Percentiles rank a stretch among this genome's conserved stretches.
phyloP scores from a whole-genome alignment of 2,113 vertebrate species.

The Alethe diademata region DNA sequence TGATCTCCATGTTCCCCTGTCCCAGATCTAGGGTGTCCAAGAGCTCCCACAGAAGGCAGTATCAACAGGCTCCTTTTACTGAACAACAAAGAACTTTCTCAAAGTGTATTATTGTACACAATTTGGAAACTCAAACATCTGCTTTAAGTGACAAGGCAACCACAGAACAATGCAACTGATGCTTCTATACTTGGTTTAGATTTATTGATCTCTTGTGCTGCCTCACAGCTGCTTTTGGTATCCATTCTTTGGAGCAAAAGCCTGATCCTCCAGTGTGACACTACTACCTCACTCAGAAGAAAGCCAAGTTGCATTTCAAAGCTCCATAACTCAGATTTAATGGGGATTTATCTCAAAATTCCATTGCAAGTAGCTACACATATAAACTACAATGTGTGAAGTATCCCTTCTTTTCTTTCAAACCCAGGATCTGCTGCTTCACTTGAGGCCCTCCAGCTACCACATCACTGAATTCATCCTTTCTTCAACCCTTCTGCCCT shows the following conservation, averaged over 20 bases:
- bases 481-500: not conserved
- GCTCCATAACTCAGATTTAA: not conserved
- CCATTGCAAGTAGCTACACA: not conserved
- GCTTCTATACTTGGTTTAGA: not conserved
- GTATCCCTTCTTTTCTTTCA: not conserved
- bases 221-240: not conserved
- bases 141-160: not conserved
- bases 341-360: not conserved
- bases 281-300: not conserved
- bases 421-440: not conserved
- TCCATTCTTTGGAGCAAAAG: not conserved
- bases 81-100: not conserved
- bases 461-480: not conserved
- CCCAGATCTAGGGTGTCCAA: not conserved
- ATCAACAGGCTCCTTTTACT: not conserved
- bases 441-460: not conserved
- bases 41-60: not conserved
- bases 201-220: not conserved
- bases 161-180: not conserved
- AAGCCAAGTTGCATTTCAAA: not conserved
- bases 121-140: not conserved
- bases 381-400: not conserved
- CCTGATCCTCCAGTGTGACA: not conserved
- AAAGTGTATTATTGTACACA: not conserved
- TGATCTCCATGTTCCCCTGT: too few relatives aligned